phyloP scores from a whole-genome alignment of 2,797 vertebrate species.

The Serranus cabrilla region DNA sequence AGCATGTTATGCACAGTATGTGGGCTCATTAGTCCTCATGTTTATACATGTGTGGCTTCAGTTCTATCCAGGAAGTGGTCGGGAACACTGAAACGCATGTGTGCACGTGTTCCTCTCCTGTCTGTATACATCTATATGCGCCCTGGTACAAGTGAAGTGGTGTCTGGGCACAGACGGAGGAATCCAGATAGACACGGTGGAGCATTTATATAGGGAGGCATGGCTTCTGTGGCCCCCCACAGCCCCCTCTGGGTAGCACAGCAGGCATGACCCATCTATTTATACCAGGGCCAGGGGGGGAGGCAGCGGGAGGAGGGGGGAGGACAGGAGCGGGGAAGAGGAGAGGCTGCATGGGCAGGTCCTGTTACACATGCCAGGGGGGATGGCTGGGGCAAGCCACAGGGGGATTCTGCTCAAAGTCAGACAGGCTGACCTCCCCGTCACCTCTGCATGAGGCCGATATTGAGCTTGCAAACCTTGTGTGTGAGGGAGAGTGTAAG shows the following conservation, averaged over 20 bases:
- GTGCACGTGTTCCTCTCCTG: slow-evolving; percentile 4
- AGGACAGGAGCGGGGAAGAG: slow-evolving; percentile 37
- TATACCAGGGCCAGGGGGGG: slow-evolving; percentile 79
- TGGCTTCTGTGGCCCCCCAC: slow-evolving; percentile 47
- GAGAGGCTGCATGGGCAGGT: slow-evolving; percentile 76
- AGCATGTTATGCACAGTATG: slow-evolving; percentile 1
- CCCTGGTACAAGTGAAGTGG: slow-evolving; percentile 22
- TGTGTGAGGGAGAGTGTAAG: slow-evolving; percentile 37
- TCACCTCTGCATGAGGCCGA: slow-evolving; percentile 83
- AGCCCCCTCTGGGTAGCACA: slow-evolving; percentile 65
- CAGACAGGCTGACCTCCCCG: slow-evolving; percentile 85
- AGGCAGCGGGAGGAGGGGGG: slow-evolving; percentile 41
- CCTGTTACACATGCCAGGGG: slow-evolving; percentile 86
- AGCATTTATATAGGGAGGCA: slow-evolving; percentile 73
- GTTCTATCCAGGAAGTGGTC: slow-evolving; percentile 2
- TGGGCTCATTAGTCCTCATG: slow-evolving; percentile 6
- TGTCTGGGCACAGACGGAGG: slow-evolving; percentile 66
- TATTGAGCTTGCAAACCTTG: slow-evolving; percentile 64
- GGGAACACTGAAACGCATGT: background rate
- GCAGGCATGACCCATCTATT: slow-evolving; percentile 83
- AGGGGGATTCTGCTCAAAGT: slow-evolving; percentile 81
- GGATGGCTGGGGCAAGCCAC: slow-evolving; percentile 77
- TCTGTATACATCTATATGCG: slow-evolving; percentile 16
- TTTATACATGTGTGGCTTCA: slow-evolving; percentile 9
- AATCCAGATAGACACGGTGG: slow-evolving; percentile 69